Percentiles rank a stretch among this genome's conserved stretches.
Conservation (phyloP, 2,888 invertebrate genomes). For the Cephus sareptanus region DNA sequence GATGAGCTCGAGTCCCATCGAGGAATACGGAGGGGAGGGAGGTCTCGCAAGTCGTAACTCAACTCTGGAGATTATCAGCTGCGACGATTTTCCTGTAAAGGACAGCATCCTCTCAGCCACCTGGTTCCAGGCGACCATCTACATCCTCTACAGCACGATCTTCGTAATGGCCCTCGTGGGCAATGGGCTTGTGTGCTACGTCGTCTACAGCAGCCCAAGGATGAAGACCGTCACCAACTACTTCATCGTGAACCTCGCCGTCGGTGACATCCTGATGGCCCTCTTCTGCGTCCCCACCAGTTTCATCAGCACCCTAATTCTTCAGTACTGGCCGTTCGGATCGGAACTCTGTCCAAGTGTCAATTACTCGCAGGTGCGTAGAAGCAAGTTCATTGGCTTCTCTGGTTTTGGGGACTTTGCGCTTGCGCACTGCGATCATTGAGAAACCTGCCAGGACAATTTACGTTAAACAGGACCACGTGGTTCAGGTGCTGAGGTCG, state of each 20-base stretch:
- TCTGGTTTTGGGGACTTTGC: neutral
- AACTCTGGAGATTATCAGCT: conserved; percentile 15
- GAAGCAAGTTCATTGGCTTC: neutral
- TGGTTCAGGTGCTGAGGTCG: too few relatives aligned
- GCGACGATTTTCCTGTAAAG: conserved; percentile 29
- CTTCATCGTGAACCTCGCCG: conserved; percentile 89
- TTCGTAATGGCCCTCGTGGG: conserved; percentile 79
- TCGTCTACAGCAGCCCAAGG: conserved; percentile 83
- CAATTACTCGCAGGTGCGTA: conserved; percentile 77
- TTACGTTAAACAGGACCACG: too few relatives aligned
- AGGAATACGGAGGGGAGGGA: conserved; percentile 20
- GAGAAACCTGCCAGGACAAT: too few relatives aligned
- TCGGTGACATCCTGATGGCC: conserved; percentile 92
- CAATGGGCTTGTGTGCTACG: conserved; percentile 86
- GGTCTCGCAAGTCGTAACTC: conserved; percentile 4
- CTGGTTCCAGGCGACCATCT: conserved; percentile 75
- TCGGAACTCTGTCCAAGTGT: conserved; percentile 83
- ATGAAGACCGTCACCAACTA: conserved; percentile 95
- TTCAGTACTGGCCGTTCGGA: conserved; percentile 92
- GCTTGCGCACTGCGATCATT: too few relatives aligned
- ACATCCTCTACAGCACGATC: conserved; percentile 78
- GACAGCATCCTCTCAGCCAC: conserved; percentile 61
- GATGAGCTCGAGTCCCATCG: conserved; percentile 10
- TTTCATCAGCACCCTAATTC: conserved; percentile 81
- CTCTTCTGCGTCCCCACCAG: conserved; percentile 92